A percentile compares a stretch with the other conserved stretches of the same genome.
Evolutionary conservation across 2,797 vertebrate genomes (phyloP).

Genomic region (Poeciliopsis turneri): DNA sequence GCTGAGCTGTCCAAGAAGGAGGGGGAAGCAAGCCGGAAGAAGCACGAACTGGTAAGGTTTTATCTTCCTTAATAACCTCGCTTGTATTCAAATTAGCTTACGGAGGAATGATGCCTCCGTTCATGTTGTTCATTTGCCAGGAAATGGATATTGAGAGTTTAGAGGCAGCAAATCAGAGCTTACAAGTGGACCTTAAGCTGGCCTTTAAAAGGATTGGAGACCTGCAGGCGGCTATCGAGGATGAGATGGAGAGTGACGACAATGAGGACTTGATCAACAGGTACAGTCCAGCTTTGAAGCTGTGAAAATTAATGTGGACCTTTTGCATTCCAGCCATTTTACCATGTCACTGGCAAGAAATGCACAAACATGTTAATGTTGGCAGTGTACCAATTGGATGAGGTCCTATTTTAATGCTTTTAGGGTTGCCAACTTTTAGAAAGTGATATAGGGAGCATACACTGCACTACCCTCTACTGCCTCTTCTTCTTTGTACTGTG

Average conservation of each 20-base stretch:
- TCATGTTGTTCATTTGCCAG: conserved; percentile 78
- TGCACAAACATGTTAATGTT: conserved; percentile 9
- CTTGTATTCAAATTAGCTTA: conserved; percentile 18
- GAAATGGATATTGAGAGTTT: conserved; percentile 98
- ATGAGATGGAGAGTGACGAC: conserved; percentile 98
- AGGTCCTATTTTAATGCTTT: background rate
- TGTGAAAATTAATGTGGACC: background rate
- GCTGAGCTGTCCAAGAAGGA: conserved; percentile 94
- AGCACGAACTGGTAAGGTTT: conserved; percentile 91
- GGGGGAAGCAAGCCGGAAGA: conserved; percentile 94
- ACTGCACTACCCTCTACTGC: background rate
- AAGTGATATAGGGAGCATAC: background rate
- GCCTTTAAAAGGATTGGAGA: conserved; percentile 99
- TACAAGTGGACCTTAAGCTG: conserved; percentile 96
- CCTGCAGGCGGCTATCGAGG: conserved; percentile 97
- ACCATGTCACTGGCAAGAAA: background rate
- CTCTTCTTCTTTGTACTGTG: background rate
- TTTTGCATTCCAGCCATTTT: background rate
- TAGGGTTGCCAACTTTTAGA: conserved; percentile 1
- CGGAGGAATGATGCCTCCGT: conserved; percentile 25
- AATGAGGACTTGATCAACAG: conserved; percentile 97
- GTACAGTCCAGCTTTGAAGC: conserved; percentile 67
- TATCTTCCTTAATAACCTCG: conserved; percentile 17
- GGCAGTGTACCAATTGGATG: conserved; percentile 5
- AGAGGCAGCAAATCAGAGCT: conserved; percentile 97